Evolutionary conservation across 2,797 vertebrate species (phyloP), one percentile per base, ranked within the genome.

Genomic region (Brotula barbata): DNA sequence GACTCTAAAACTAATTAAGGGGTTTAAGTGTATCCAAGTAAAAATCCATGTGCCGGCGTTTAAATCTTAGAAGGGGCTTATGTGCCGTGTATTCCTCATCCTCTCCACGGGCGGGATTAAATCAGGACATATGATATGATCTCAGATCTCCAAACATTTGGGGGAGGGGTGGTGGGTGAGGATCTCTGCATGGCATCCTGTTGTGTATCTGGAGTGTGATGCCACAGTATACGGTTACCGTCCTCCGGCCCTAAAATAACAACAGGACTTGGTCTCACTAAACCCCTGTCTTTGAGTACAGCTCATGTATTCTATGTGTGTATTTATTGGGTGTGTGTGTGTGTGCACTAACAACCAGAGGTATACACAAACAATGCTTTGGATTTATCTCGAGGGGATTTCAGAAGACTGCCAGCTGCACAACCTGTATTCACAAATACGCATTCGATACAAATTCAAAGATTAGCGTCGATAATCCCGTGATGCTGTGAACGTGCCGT

Each of bases 191-290:
- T 52, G 71, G 48, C 65, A 72, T 82, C 63, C 64, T 52, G 36
- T 58, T 75, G 66, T 80, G 73, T 47, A 49, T 19, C 37, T 37
- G 47, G 37, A 3, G 15, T 41, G n/a, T 20, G 11, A 31, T 57
- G 64, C 63, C 68, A 16, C 8, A 45, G 82, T 80, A 65, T 83
- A 76, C 78, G 44, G 48, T 87, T 79, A 82, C 80, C 49, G 50
- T 56, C 23, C 41, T 52, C 71, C 44, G 7, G 41, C 48, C 75
- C 86, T 64, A 76, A 85, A 89, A 89, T 88, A 88, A 88, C 81
- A 82, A 42, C 73, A 61, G 60, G 71, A 70, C 73, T 86, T 87
- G 82, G 69, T 72, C 67, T 78, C 34, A n/a, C 59, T 77, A 60
- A 76, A 77, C 59, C 75, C 70, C 41, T 12, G 4, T 44, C 57